Conservation (phyloP, 2,113 vertebrate genomes). For the Psettodes erumei region DNA sequence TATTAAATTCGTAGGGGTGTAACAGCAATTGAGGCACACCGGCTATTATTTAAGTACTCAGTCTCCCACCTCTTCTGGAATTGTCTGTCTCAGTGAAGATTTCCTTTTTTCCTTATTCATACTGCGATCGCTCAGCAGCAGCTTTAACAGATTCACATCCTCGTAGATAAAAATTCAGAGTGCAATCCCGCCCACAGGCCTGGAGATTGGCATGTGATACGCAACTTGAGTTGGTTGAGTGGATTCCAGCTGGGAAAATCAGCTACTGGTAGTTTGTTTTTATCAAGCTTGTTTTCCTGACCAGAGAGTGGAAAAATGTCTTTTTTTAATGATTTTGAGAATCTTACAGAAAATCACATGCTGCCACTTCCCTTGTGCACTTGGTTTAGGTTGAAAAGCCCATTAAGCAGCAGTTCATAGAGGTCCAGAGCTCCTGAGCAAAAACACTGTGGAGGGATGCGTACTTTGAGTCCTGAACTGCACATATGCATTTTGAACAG, state of each 20-base stretch:
- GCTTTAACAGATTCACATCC: slow-evolving; percentile 23
- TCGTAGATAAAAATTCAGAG: slow-evolving; percentile 30
- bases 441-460: background rate
- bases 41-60: slow-evolving; percentile 36
- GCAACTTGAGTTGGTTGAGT: background rate
- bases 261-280: slow-evolving; percentile 9
- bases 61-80: slow-evolving; percentile 6
- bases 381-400: background rate
- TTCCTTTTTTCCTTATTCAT: slow-evolving; percentile 35
- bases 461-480: background rate
- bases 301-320: background rate
- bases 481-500: background rate
- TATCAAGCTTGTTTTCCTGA: slow-evolving; percentile 14
- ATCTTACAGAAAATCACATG: background rate
- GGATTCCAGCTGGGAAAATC: slow-evolving; percentile 21
- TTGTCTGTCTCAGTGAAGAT: slow-evolving; percentile 26
- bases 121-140: slow-evolving; percentile 8
- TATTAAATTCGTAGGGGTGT: slow-evolving; percentile 32
- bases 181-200: slow-evolving; percentile 22
- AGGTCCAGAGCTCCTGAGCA: background rate
- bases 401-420: background rate
- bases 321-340: background rate
- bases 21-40: slow-evolving; percentile 22
- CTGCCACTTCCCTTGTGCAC: background rate
- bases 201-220: slow-evolving; percentile 26